Evolutionary conservation across 2,797 vertebrate genomes (phyloP).

Genomic region (Macropus fuliginosus): DNA sequence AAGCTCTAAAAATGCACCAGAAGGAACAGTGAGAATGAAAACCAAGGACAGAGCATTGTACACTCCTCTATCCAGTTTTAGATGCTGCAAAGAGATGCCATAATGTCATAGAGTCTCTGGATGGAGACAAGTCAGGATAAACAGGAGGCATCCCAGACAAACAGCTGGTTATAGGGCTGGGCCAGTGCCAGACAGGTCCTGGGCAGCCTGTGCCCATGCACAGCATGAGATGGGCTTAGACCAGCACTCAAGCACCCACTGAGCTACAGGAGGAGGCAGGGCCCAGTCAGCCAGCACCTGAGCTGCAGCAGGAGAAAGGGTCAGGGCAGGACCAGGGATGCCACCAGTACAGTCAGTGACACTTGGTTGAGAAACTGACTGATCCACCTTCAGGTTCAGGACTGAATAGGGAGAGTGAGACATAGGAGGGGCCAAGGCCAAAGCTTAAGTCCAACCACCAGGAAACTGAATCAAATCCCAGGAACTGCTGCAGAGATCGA

Average conservation of each 20-base stretch:
- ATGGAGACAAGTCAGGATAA: background rate
- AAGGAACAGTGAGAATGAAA: background rate
- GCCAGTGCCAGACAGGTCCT: background rate
- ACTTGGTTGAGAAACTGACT: background rate
- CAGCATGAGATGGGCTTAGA: no score
- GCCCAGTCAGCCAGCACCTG: background rate
- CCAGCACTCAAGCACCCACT: background rate
- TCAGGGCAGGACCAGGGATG: background rate
- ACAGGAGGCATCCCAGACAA: background rate
- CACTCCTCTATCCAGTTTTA: background rate
- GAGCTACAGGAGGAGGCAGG: background rate
- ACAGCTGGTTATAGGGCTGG: background rate
- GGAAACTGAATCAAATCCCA: background rate
- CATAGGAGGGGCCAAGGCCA: no score
- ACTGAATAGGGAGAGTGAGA: background rate
- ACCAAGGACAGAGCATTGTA: background rate
- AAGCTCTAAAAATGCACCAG: background rate
- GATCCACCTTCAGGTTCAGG: background rate
- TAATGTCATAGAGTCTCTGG: background rate
- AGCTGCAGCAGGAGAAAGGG: background rate
- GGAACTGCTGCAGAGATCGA: background rate
- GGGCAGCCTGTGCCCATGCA: background rate
- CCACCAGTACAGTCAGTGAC: background rate
- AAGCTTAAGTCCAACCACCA: background rate
- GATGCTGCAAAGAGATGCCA: background rate